A percentile compares a stretch with the other conserved stretches of the same genome.
phyloP scores from a whole-genome alignment of 2,888 invertebrate species.

The Temnothorax ravouxi region DNA sequence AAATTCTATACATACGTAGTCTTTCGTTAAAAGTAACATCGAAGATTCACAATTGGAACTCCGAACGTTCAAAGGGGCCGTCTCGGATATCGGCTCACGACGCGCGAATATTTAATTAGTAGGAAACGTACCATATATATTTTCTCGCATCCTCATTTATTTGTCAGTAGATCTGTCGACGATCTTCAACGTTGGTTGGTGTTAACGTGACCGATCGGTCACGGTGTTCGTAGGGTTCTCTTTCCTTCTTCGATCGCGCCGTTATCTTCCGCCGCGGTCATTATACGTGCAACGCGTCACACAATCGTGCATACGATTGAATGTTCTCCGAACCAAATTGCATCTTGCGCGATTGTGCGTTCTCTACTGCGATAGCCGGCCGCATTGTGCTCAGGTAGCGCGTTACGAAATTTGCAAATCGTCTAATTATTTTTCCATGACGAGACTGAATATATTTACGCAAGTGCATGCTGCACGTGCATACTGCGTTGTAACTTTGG shows the following conservation, averaged over 20 bases:
- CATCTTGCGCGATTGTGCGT: not conserved
- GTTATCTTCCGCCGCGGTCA: not conserved
- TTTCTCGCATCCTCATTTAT: constrained; percentile 66
- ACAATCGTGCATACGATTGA: not conserved
- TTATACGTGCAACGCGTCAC: not conserved
- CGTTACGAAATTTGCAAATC: not conserved
- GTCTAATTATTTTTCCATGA: not conserved
- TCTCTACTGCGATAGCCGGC: not conserved
- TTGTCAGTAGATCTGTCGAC: constrained; percentile 74
- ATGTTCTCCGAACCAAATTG: constrained; percentile 6
- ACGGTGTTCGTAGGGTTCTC: constrained; percentile 23
- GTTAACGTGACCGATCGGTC: constrained; percentile 17
- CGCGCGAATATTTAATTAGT: constrained; percentile 72
- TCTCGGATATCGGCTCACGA: not conserved
- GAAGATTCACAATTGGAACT: constrained; percentile 46
- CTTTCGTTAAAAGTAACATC: constrained; percentile 45
- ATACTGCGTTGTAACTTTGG: constrained; percentile 30
- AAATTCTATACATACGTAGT: constrained; percentile 33
- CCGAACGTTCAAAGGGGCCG: constrained; percentile 41
- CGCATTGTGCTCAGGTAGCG: not conserved
- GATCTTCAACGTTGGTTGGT: constrained; percentile 45
- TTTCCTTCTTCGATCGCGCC: constrained; percentile 29
- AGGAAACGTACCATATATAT: constrained; percentile 77
- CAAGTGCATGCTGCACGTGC: not conserved
- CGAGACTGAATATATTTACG: not conserved